Evolutionary conservation across 2,888 invertebrate genomes (phyloP), one percentile per base, ranked within the genome.

Genomic region (Papilio elwesi): DNA sequence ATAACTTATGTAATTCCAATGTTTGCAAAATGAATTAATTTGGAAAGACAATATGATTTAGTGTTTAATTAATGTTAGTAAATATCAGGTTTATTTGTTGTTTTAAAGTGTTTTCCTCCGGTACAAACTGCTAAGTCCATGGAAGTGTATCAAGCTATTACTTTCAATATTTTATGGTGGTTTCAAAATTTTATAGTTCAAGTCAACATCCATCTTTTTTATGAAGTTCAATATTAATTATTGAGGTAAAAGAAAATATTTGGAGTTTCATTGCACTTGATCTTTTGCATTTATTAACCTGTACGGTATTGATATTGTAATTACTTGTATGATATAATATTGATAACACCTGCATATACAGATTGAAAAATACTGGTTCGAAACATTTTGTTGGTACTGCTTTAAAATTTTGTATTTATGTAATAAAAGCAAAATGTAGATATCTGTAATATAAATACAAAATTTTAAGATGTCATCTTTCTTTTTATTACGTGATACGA

Each of bases 321-420:
- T 94, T 93, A 94, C 92, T 92, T 94, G 94, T 94, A 94, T 91
- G 87, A 92, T 93, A 94, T 86, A 81, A 84, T 90, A 92, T 88
- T 89, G 91, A 88, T 90, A 91, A 91, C 91, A 90, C 86, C 91
- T 87, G 90, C 91, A 88, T 90, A 26, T 26, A 93, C 91, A 88
- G 88, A 88, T 89, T 91, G 90, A 90, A 87, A 91, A 70, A 89
- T 92, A 90, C 89, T 90, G 93, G 92, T 93, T 91, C 90, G 91
- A 90, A 90, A 91, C 90, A 93, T 91, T 92, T 92, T 86, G 91
- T 94, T 94, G 91, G 88, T 89, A 91, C 87, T 82, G 84, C 85
- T 83, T 91, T 94, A 94, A 94, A 94, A 93, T 94, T 94, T 94
- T 94, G 94, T 94, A 94, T 94, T 94, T 94, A 94, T 94, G 90